Conservation (phyloP, 2,113 vertebrate species). For the Progne subis region DNA sequence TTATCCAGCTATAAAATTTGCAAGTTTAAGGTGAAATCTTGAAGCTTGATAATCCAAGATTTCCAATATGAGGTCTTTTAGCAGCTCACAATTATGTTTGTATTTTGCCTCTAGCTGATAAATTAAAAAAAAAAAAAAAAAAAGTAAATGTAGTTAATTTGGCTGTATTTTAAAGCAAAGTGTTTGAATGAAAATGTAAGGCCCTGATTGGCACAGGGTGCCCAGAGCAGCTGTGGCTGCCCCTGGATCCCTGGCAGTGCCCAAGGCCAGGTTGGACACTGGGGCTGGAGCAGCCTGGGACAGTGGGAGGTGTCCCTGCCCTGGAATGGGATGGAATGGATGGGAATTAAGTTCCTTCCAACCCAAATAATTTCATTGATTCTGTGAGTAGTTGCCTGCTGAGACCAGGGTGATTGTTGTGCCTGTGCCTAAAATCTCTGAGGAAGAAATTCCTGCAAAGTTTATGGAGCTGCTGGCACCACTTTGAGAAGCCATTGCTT, state of each 20-base stretch:
- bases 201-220: not conserved
- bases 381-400: not conserved
- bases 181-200: not conserved
- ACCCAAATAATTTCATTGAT: not conserved
- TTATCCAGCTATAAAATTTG: not conserved
- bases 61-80: not conserved
- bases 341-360: rapidly evolving
- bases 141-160: not conserved
- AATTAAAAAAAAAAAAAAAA: no score
- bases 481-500: not conserved
- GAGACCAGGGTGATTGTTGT: not conserved
- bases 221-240: not conserved
- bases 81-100: rapidly evolving
- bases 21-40: not conserved
- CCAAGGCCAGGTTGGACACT: not conserved
- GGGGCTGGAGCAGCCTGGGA: not conserved
- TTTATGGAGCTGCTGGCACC: not conserved
- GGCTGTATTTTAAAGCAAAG: not conserved
- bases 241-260: not conserved
- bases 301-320: not conserved
- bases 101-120: not conserved
- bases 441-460: not conserved
- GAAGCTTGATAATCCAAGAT: not conserved
- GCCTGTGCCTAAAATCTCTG: not conserved
- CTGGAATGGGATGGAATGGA: not conserved